Evolutionary conservation across 2,797 vertebrate species (phyloP), one percentile per base, ranked within the genome.

Genomic region (Notolabrus celidotus): DNA sequence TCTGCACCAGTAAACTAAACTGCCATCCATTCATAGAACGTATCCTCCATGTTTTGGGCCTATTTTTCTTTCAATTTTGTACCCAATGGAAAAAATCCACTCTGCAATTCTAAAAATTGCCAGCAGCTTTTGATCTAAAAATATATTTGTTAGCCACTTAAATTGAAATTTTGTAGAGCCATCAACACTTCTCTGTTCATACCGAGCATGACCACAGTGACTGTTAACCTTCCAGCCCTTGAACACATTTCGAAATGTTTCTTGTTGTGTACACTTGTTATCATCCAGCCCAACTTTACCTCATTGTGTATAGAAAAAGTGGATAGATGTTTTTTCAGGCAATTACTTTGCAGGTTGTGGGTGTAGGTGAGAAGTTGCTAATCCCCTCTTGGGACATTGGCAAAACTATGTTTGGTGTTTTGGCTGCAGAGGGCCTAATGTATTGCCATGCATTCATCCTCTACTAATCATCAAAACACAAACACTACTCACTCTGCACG

Each of bases 401-500:
- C 87, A 86, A 84, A 90, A 82, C 39, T 68, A 43, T 11, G 27
- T 42, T 38, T 71, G n/a, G 79, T 82, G 83, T 86, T 88, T 90
- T 88, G 85, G 72, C 83, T 87, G 80, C 63, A 67, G 47, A 27
- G 71, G 46, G 69, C 67, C 58, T 70, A 83, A 84, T 86, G 85
- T 89, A 79, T 86, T 92, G 85, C 87, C 84, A 88, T 80, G 77
- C 52, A 85, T 79, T 91, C 89, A 80, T 85, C 76, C 75, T 71
- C 59, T 74, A 73, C 83, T 87, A 88, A 87, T 90, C 87, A 86
- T 86, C 80, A 88, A 78, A 88, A 91, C 86, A 90, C 85, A 89
- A 89, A 90, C 90, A 82, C 88, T 79, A 88, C 88, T 74, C 77
- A 62, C 74, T 77, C 68, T 78, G 70, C 73, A 77, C 43, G 50